phyloP scores from a whole-genome alignment of 2,888 invertebrate genomes.

The Agrilus cyanescens region DNA sequence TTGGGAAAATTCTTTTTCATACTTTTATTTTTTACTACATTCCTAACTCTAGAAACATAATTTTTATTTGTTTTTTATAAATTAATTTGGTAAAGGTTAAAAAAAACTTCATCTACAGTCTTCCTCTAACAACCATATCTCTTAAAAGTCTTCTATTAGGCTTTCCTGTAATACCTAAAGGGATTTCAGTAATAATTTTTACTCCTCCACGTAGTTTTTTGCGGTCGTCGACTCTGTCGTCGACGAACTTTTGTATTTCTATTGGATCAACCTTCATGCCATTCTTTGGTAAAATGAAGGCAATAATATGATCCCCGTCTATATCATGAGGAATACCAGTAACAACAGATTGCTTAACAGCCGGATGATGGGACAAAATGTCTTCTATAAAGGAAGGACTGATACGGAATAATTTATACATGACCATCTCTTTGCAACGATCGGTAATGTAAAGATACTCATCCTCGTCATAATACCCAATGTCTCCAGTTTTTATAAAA shows the following conservation, averaged over 20 bases:
- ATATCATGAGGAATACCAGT: too few relatives aligned
- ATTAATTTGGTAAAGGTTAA: background rate
- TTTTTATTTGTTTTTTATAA: background rate
- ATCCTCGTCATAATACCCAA: conserved; percentile 40
- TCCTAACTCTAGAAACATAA: too few relatives aligned
- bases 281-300: conserved; percentile 5
- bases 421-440: conserved; percentile 38
- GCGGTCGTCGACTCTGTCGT: background rate
- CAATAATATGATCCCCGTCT: conserved; percentile 19
- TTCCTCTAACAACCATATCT: background rate
- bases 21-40: too few relatives aligned
- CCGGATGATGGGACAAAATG: conserved; percentile 15
- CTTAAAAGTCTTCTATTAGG: background rate
- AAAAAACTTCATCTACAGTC: background rate
- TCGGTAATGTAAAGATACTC: conserved; percentile 39
- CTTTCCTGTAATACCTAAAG: background rate
- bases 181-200: background rate
- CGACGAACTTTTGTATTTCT: background rate
- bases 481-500: conserved; percentile 43
- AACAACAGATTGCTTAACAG: conserved; percentile 15
- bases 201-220: conserved; percentile 2
- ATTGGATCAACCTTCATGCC: background rate
- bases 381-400: conserved; percentile 16
- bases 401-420: conserved; percentile 15
- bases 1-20: too few relatives aligned